Conservation (phyloP, 1,140 invertebrate genomes). For the Atta cephalotes region DNA sequence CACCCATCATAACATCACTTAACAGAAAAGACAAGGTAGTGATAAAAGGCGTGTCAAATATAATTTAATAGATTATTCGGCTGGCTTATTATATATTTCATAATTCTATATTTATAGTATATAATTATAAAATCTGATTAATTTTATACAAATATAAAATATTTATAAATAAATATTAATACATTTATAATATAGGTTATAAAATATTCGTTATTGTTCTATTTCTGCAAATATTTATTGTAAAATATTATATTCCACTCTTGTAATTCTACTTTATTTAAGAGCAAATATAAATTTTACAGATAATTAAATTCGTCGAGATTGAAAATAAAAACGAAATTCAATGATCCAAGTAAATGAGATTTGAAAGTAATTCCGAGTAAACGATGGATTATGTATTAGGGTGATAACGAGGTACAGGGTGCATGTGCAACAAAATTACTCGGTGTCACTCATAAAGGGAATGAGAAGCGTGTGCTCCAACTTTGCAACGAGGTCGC, state of each 20-base stretch:
- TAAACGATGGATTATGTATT: neutral
- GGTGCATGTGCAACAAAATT: constrained; percentile 54
- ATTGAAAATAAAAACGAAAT: neutral
- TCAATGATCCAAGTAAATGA: neutral
- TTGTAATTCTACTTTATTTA: neutral
- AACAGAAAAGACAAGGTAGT: neutral
- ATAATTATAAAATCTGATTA: neutral
- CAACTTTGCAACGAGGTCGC: constrained; percentile 61
- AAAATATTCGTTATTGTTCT: neutral
- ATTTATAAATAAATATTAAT: too few species aligned
- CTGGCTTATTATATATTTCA: too few species aligned
- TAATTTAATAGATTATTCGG: neutral
- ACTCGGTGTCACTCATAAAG: constrained; percentile 37
- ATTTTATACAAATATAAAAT: too few species aligned
- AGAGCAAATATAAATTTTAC: neutral
- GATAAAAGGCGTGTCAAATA: neutral
- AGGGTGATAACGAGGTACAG: constrained; percentile 23
- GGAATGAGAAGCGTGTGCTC: constrained; percentile 22
- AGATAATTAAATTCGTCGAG: constrained; percentile 22
- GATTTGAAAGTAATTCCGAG: neutral
- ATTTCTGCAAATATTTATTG: neutral
- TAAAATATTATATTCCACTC: neutral
- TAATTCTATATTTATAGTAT: too few species aligned
- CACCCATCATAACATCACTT: neutral
- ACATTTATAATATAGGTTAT: too few species aligned